Conservation (phyloP, 2,888 invertebrate species). For the Drosophila emarginata region DNA sequence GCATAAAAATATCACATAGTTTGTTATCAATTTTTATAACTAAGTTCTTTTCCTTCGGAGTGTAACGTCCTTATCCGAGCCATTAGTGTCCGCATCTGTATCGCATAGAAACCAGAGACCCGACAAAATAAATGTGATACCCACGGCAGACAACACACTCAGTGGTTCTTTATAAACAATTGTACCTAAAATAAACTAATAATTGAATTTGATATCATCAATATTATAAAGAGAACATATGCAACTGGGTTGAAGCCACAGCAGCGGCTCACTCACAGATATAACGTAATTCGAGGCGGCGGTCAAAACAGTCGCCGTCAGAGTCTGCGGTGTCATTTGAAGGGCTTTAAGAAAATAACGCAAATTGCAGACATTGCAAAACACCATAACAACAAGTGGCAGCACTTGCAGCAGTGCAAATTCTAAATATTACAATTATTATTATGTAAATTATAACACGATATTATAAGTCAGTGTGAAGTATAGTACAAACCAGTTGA, state of each 20-base stretch:
- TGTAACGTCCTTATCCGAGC: background rate
- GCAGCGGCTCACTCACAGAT: conserved; percentile 82
- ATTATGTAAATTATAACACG: background rate
- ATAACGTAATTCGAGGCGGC: conserved; percentile 85
- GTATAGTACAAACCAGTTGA: background rate
- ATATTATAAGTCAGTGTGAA: background rate
- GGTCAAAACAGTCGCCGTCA: conserved; percentile 85
- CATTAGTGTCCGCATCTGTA: background rate
- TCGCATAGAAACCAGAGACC: conserved; percentile 87
- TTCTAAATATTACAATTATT: conserved; percentile 44
- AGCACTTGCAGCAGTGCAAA: conserved; percentile 75
- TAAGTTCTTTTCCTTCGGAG: background rate
- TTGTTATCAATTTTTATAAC: background rate
- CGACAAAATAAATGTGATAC: conserved; percentile 87
- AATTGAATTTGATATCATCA: background rate
- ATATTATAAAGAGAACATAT: background rate
- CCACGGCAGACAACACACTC: conserved; percentile 88
- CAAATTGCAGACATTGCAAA: conserved; percentile 84
- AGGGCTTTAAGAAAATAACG: conserved; percentile 85
- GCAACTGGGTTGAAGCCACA: background rate
- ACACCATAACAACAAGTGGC: conserved; percentile 84
- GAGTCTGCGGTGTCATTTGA: conserved; percentile 84
- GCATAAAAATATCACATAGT: background rate
- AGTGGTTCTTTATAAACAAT: conserved; percentile 88
- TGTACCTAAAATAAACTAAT: conserved; percentile 87